These are phyloP conservation scores for Diarsia rubi DNA, from an alignment of 2,888 invertebrate genomes.

Conservation along the genomic window DNA sequence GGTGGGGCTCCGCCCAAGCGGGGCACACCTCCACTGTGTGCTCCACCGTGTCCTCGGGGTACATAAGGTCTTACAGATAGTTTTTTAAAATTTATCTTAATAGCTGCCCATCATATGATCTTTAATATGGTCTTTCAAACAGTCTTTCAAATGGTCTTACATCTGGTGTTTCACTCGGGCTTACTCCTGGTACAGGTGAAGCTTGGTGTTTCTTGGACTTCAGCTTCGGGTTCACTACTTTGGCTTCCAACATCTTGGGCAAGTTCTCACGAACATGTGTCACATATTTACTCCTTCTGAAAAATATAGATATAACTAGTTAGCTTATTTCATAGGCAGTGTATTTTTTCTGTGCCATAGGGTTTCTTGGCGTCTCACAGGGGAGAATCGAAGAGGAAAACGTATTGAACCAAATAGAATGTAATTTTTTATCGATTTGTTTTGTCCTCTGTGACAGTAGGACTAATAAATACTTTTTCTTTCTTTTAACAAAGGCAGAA, in stretches of 20 bases:
- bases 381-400: too few species aligned
- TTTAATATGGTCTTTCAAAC: not conserved
- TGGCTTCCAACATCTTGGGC: conserved; percentile 80
- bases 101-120: too few species aligned
- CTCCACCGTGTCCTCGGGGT: too few species aligned
- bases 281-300: conserved; percentile 84
- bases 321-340: not conserved
- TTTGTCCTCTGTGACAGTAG: too few species aligned
- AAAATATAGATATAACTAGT: conserved; percentile 40
- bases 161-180: not conserved
- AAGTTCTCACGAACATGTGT: conserved; percentile 84
- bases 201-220: conserved; percentile 80
- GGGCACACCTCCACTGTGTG: too few species aligned
- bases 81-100: too few species aligned
- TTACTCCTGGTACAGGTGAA: conserved; percentile 73
- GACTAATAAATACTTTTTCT: too few species aligned
- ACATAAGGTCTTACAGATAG: too few species aligned
- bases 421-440: too few species aligned
- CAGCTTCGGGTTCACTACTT: conserved; percentile 73
- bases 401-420: too few species aligned
- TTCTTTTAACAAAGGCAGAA: too few species aligned
- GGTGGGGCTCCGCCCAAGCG: too few species aligned
- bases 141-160: not conserved
- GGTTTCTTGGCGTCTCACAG: not conserved
- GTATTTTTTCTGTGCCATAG: not conserved